These are phyloP conservation scores for Sebastes miniatus DNA, from an alignment of 2,797 vertebrate genomes.

Conservation along the genomic window DNA sequence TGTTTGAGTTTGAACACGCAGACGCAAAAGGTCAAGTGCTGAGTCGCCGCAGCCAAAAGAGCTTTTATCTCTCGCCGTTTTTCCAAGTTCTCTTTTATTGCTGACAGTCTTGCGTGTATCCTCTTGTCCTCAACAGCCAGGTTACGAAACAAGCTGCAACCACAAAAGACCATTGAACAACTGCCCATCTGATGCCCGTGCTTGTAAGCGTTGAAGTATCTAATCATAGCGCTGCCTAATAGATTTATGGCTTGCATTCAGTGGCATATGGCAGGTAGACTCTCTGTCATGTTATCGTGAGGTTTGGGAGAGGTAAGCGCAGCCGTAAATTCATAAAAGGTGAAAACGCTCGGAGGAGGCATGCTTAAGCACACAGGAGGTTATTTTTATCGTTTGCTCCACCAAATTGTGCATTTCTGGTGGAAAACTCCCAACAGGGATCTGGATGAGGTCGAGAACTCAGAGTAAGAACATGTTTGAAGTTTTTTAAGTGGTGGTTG, in stretches of 20 bases:
- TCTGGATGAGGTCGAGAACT: constrained; percentile 41
- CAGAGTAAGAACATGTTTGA: constrained; percentile 50
- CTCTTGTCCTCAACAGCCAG: constrained; percentile 28
- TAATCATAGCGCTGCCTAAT: constrained; percentile 40
- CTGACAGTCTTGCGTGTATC: constrained; percentile 5
- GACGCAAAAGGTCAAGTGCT: constrained; percentile 41
- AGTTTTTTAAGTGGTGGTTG: constrained; percentile 68
- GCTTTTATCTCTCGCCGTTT: constrained; percentile 58
- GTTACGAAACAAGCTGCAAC: constrained; percentile 14
- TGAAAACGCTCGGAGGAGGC: constrained; percentile 28
- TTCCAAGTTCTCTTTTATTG: constrained; percentile 30
- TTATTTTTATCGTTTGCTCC: constrained; percentile 38
- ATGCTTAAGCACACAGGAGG: constrained; percentile 15
- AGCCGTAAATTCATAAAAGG: constrained; percentile 63
- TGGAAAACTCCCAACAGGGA: constrained; percentile 37
- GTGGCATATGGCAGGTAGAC: constrained; percentile 71
- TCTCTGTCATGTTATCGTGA: constrained; percentile 38
- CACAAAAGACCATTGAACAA: constrained; percentile 6
- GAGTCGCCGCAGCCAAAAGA: constrained; percentile 54
- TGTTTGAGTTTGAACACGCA: constrained; percentile 9
- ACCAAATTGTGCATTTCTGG: constrained; percentile 22
- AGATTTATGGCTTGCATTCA: constrained; percentile 58
- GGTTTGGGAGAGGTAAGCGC: constrained; percentile 49
- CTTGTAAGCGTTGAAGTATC: neutral
- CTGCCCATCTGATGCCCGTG: constrained; percentile 7